phyloP scores from a whole-genome alignment of 2,797 vertebrate species.

The Alca torda region DNA sequence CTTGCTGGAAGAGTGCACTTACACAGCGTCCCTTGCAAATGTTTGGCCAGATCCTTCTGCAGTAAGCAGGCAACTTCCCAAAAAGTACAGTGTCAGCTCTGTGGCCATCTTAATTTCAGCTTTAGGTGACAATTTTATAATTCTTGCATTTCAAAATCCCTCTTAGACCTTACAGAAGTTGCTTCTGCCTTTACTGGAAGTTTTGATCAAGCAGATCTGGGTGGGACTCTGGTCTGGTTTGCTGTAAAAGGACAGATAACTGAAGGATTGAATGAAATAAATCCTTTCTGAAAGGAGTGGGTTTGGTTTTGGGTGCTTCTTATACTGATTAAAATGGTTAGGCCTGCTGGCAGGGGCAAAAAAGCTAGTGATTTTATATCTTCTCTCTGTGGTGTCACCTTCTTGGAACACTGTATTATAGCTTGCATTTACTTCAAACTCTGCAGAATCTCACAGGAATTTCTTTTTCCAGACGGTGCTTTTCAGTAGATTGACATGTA shows the following conservation, averaged over 20 bases:
- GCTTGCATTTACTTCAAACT: background rate
- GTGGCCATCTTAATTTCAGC: background rate
- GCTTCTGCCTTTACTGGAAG: background rate
- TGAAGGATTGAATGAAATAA: background rate
- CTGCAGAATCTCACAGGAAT: background rate
- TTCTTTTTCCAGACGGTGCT: background rate
- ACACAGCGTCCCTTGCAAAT: background rate
- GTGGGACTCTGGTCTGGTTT: background rate
- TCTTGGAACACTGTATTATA: background rate
- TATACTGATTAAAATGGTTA: background rate
- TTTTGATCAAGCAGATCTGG: background rate
- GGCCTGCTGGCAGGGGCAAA: background rate
- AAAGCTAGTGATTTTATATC: background rate
- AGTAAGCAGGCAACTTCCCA: background rate
- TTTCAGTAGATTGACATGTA: background rate
- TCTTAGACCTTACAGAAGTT: background rate
- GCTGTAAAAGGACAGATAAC: background rate
- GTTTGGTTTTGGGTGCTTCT: constrained; percentile 24
- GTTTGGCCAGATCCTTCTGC: background rate
- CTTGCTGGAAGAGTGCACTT: background rate
- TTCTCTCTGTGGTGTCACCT: background rate
- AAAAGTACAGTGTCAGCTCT: background rate
- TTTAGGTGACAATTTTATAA: background rate
- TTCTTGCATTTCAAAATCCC: background rate
- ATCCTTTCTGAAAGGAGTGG: background rate